Evolutionary conservation across 2,113 vertebrate genomes (phyloP).

Genomic region (Hipposideros armiger): DNA sequence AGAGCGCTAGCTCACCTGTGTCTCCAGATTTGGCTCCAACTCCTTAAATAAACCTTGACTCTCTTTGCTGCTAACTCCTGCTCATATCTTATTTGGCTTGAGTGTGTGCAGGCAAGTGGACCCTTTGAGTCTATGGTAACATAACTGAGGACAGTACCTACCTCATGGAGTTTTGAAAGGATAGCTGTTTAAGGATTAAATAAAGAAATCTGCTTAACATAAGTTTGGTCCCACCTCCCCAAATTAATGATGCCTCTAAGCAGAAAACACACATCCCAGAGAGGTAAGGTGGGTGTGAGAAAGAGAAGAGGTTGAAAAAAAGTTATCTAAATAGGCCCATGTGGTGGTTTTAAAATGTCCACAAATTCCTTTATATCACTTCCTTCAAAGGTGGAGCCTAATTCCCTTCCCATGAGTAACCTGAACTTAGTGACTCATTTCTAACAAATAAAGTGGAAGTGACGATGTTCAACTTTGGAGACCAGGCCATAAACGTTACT

Average conservation of each 20-base stretch:
- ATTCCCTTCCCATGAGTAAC: background rate
- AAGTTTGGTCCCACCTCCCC: background rate
- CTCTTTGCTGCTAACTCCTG: too few species aligned
- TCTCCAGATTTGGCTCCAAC: too few species aligned
- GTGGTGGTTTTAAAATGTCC: background rate
- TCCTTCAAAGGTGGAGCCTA: background rate
- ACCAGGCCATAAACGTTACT: background rate
- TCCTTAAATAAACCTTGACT: too few species aligned
- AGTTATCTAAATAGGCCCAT: background rate
- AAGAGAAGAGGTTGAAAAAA: background rate
- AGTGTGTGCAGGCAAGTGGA: too few species aligned
- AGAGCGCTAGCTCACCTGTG: too few species aligned
- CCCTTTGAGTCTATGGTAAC: too few species aligned
- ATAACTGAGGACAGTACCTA: background rate
- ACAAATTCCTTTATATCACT: background rate
- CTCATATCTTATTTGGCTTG: too few species aligned
- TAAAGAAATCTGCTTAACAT: background rate
- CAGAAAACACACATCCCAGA: background rate
- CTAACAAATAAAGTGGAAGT: background rate
- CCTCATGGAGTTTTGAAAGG: background rate
- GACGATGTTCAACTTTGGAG: background rate
- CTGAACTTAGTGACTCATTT: background rate
- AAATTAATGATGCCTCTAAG: conserved; percentile 1
- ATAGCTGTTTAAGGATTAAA: background rate
- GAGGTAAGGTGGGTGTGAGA: background rate